These are phyloP conservation scores for Onthophagus sagittarius DNA, from an alignment of 2,888 invertebrate species.

Conservation along the genomic window DNA sequence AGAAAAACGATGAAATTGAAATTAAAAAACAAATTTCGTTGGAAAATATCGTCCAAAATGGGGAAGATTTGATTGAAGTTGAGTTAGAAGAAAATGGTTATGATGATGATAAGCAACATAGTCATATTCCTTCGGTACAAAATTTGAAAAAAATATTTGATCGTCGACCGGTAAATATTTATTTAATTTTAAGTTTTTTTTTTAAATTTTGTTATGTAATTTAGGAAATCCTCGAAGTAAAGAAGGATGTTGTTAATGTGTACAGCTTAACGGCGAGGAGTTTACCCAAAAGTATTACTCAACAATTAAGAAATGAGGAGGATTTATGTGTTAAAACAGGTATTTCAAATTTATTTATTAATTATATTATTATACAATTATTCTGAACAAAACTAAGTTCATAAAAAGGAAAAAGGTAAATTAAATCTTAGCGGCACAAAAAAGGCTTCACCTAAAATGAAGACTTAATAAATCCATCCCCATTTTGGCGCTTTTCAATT, in stretches of 20 bases:
- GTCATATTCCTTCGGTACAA: constrained; percentile 24
- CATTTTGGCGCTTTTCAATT: too few species aligned
- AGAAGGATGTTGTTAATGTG: constrained; percentile 46
- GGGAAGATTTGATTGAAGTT: background rate
- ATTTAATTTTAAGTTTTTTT: background rate
- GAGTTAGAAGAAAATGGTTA: background rate
- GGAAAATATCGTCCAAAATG: background rate
- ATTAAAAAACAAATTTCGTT: background rate
- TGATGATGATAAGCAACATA: constrained; percentile 9
- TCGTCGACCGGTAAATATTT: constrained; percentile 18
- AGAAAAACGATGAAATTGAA: constrained; percentile 10
- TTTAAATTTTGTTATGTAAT: background rate
- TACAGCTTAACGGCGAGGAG: constrained; percentile 80
- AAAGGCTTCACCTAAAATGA: too few species aligned
- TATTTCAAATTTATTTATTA: background rate
- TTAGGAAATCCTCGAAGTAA: constrained; percentile 11
- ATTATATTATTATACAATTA: background rate
- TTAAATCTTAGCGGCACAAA: too few species aligned
- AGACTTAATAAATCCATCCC: too few species aligned
- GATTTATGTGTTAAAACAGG: constrained; percentile 9
- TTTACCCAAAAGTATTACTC: constrained; percentile 70
- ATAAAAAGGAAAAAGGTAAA: too few species aligned
- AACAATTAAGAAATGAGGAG: constrained; percentile 54
- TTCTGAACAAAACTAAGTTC: too few species aligned
- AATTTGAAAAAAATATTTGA: constrained; percentile 30